Base-by-base conservation (phyloP, 2,888 invertebrate species). In the Itoplectis maculator region DNA sequence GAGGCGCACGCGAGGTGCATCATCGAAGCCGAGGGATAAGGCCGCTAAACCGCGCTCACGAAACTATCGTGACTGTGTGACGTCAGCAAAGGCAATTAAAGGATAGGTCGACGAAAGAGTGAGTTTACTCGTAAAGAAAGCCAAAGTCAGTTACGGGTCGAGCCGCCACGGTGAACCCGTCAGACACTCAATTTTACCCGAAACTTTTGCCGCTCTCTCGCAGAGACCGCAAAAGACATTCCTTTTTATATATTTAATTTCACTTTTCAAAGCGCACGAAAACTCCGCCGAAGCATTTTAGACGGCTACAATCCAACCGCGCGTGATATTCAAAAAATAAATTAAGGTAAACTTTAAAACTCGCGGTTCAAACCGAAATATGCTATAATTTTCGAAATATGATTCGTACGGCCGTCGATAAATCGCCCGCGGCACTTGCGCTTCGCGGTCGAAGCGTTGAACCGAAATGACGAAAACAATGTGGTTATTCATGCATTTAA, bases 61-160 rank as follows among this genome's bases (percentile, higher is more conserved):
- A 49, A 45, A 66, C 29, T 75, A 70, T 70, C 69, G 75, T 47
- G 70, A 82, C 78, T 82, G 37, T 74, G 74, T 72, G 73, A 72
- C 51, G 49, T 51, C 63, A 66, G 69, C 65, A 78, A 56, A 66
- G 74, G 18, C 74, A 74, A 80, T 81, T 77, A 70, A 81, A 78
- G 73, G 37, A 9, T 40, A 51, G 29, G 29, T 66, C 65, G 47
- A 37, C 18, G 49, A 35, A 45, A 68, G 47, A 56, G 40, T 23
- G 54, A 18, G 54, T 37, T 49, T 20, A 20, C 20, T 18, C 45
- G 13, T 8, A 37, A 13, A 29, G 47, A 68, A 56, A 61, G 23
- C 29, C 29, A 49, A 73, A 9, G 56, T 42, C 51, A 69, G 37
- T 35, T 40, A 35, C 20, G 13, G 37, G 35, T n/a, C 8, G 37